These are phyloP conservation scores for Molorchus minor DNA, from an alignment of 2,888 invertebrate species.

Conservation along the genomic window DNA sequence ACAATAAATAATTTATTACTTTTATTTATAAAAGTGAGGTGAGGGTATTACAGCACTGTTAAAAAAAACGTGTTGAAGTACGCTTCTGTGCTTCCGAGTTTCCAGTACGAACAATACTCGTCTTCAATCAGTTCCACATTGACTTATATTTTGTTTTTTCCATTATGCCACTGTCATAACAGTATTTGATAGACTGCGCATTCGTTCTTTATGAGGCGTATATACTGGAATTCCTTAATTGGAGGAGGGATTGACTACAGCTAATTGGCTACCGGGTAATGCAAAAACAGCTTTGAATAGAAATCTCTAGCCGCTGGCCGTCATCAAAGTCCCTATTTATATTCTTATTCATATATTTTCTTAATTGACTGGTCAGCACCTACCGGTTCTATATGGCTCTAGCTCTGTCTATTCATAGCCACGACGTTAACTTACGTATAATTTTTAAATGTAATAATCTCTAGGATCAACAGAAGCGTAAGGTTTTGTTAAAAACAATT, in stretches of 20 bases:
- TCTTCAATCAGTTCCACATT: slow-evolving; percentile 27
- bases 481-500: no score
- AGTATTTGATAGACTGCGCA: slow-evolving; percentile 33
- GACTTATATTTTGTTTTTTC: slow-evolving; percentile 39
- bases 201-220: slow-evolving; percentile 30
- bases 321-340: slow-evolving; percentile 16
- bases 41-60: not conserved
- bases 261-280: slow-evolving; percentile 47
- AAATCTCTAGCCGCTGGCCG: slow-evolving; percentile 2
- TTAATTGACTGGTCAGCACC: slow-evolving; percentile 3
- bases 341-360: slow-evolving; percentile 14
- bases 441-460: no score
- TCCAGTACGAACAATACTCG: slow-evolving; percentile 20
- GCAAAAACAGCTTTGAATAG: slow-evolving; percentile 24
- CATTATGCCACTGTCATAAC: slow-evolving; percentile 46
- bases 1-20: no score
- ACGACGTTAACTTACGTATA: no score
- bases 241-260: slow-evolving; percentile 45
- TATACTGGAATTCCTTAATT: slow-evolving; percentile 48
- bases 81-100: no score
- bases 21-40: no score
- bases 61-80: no score
- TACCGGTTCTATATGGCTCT: not conserved
- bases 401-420: no score
- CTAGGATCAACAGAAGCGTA: no score